Conservation (phyloP, 2,797 vertebrate species). For the Tragopan temminckii region DNA sequence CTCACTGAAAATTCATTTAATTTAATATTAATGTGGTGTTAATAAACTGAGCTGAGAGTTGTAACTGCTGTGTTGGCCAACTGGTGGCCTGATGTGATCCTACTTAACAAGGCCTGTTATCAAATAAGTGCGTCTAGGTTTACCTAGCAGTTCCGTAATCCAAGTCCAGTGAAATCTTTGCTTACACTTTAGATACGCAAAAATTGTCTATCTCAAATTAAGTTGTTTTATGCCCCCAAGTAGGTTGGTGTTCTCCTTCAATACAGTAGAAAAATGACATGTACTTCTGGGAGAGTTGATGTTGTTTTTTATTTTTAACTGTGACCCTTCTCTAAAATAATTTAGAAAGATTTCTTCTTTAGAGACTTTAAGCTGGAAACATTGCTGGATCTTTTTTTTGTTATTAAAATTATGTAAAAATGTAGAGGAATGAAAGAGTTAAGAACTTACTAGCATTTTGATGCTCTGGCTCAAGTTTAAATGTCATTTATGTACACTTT, state of each 20-base stretch:
- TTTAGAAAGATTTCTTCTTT: conserved; percentile 12
- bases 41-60: conserved; percentile 49
- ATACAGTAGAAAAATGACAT: conserved; percentile 19
- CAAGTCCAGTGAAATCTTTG: not conserved
- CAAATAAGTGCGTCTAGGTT: not conserved
- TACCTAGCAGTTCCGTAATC: not conserved
- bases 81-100: conserved; percentile 45
- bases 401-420: not conserved
- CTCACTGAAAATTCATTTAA: conserved; percentile 52
- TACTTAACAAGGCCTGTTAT: conserved; percentile 40
- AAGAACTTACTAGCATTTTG: not conserved
- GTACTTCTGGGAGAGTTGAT: not conserved
- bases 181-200: not conserved
- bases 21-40: conserved; percentile 69
- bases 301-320: conserved; percentile 5
- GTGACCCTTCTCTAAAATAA: not conserved
- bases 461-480: not conserved
- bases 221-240: not conserved
- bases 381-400: not conserved
- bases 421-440: not conserved
- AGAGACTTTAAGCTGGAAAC: conserved; percentile 15
- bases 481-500: not conserved
- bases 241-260: conserved; percentile 14
- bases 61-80: conserved; percentile 38
- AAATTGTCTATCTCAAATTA: not conserved